Evolutionary conservation across 2,113 vertebrate species (phyloP), one percentile per base, ranked within the genome.

Genomic region (Toxotes chatareus): DNA sequence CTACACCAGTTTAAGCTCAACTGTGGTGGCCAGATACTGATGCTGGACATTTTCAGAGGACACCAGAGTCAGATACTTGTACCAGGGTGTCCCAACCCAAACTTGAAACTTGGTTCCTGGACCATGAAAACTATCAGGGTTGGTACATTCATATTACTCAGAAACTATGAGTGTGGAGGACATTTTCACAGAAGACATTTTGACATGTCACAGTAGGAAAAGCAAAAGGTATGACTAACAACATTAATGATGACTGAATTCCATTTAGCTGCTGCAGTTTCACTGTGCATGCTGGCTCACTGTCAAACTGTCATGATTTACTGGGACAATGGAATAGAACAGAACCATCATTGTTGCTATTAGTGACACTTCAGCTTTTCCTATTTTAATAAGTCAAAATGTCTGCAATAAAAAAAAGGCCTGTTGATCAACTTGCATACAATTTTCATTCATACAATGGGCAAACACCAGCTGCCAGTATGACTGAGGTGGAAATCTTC

Each of bases 31-130:
- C n/a, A n/a, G 61, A 53, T 67, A 76, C 81, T 67, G 82, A 86
- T 73, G 76, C 42, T 66, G 80, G 65, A 86, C 36, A 38, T 86
- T 86, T 86, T 46, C 68, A 84, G 70, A 87, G 88, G 89, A 88
- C 66, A 32, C 68, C 72, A 27, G 27, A 27, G 27, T 27, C 27
- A 27, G 27, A 27, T 27, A 27, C 27, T 27, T 27, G 27, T 27
- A 27, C 27, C 27, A 27, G 27, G 27, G 27, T 27, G 27, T 27
- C 27, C 27, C 27, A 27, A 27, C 27, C 27, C 27, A 27, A 27
- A 27, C 27, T 5, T 47, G 14, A 47, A 17, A 17, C 27, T 5
- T 47, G 46, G 46, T 17, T 47, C 46, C 46, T 47, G 12, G 44
- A 10, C 12, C 44, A 46, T 4, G 5, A 46, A 46, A 46, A 14